Evolutionary conservation across 2,888 invertebrate genomes (phyloP).

Genomic region (Cancer borealis): DNA sequence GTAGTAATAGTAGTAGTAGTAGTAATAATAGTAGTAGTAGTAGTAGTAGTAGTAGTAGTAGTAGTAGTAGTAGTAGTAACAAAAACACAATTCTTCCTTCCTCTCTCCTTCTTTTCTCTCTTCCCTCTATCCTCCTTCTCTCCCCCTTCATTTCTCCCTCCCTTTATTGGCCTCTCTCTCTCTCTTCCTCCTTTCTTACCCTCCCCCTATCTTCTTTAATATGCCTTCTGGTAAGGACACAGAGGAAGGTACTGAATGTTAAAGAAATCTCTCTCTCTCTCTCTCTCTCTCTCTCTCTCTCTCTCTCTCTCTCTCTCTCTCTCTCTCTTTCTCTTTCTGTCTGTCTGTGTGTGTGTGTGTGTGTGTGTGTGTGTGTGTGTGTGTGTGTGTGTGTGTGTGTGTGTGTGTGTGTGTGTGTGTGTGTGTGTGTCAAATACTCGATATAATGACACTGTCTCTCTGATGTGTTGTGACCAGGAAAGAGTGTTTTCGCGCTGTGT

Average conservation of each 20-base stretch:
- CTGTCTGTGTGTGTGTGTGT: too few relatives aligned
- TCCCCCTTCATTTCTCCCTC: not conserved
- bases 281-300: constrained; percentile 1
- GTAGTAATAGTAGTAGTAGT: not conserved
- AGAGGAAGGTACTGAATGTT: not conserved
- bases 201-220: not conserved
- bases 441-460: constrained; percentile 11
- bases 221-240: not conserved
- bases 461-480: constrained; percentile 11
- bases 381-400: too few relatives aligned
- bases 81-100: not conserved
- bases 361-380: too few relatives aligned
- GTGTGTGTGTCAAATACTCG: constrained; percentile 20
- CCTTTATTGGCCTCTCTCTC: not conserved
- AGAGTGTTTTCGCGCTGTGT: constrained; percentile 1
- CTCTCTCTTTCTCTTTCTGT: too few relatives aligned
- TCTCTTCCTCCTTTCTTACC: not conserved
- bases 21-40: constrained; percentile 3
- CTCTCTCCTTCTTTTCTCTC: not conserved
- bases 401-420: constrained; percentile 16
- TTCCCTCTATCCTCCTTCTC: not conserved
- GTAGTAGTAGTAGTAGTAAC: not conserved
- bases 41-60: not conserved
- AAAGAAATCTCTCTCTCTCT: not conserved
- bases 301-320: not conserved